Conservation (phyloP, 2,888 invertebrate species). For the Acanthosepion esculentum region DNA sequence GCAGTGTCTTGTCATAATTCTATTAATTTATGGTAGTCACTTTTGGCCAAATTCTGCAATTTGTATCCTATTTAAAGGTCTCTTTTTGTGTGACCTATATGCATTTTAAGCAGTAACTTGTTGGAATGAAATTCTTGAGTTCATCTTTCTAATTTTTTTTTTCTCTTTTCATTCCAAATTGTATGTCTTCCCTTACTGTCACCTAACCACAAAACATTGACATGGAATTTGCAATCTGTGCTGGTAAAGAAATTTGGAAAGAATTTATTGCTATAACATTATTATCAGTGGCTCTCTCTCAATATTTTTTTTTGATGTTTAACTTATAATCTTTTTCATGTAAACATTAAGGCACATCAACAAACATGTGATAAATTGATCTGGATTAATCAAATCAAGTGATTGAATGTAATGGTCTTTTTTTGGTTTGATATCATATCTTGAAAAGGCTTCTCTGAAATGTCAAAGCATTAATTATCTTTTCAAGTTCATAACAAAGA, state of each 20-base stretch:
- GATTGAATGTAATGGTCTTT: conserved; percentile 33
- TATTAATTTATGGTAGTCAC: no score
- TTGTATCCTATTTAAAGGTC: no score
- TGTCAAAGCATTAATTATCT: neutral
- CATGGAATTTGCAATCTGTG: neutral
- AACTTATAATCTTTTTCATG: neutral
- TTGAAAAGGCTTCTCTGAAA: neutral
- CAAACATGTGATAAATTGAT: neutral
- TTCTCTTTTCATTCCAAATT: neutral
- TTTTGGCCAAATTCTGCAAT: no score
- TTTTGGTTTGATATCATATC: neutral
- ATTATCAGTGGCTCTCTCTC: neutral
- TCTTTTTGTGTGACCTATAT: no score
- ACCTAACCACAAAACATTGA: conserved; percentile 17
- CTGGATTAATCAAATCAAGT: neutral
- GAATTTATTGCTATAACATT: neutral
- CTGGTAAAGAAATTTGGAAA: no score
- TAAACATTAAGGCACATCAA: neutral
- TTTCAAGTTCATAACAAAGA: neutral
- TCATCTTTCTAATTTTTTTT: neutral
- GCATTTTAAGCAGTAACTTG: neutral
- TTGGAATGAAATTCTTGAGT: conserved; percentile 5
- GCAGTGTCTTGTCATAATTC: no score
- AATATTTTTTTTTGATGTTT: neutral
- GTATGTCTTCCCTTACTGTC: neutral